Conservation (phyloP, 2,888 invertebrate species). For the Schizaphis graminum region DNA sequence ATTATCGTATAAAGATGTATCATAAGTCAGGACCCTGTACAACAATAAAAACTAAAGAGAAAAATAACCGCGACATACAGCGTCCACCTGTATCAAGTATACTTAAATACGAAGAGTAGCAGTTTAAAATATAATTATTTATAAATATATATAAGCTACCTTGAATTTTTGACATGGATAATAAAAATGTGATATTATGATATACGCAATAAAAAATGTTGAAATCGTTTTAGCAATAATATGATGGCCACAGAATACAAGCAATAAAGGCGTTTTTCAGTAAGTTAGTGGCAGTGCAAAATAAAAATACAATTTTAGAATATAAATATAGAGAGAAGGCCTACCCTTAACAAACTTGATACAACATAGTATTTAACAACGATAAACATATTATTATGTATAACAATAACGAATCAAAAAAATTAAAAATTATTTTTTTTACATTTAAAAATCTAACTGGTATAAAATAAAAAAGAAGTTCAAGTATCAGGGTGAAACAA, state of each 20-base stretch:
- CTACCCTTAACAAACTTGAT: slow-evolving; percentile 17
- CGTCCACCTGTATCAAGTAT: not conserved
- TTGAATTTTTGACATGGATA: slow-evolving; percentile 17
- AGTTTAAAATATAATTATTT: slow-evolving; percentile 11
- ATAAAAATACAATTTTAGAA: slow-evolving; percentile 33
- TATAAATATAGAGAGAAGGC: slow-evolving; percentile 35
- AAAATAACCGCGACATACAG: not conserved
- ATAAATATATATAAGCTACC: not conserved
- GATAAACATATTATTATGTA: slow-evolving; percentile 54
- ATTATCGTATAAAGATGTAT: slow-evolving; percentile 30
- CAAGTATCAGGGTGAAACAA: slow-evolving; percentile 25
- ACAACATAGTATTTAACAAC: slow-evolving; percentile 43
- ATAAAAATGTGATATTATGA: slow-evolving; percentile 15
- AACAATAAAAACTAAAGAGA: slow-evolving; percentile 49
- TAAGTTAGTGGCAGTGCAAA: slow-evolving; percentile 59
- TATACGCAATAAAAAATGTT: slow-evolving; percentile 29
- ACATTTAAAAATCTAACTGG: slow-evolving; percentile 42
- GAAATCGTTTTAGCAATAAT: slow-evolving; percentile 21
- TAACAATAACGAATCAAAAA: slow-evolving; percentile 60
- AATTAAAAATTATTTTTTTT: slow-evolving; percentile 10
- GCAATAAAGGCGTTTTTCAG: slow-evolving; percentile 15
- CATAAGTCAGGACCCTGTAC: slow-evolving; percentile 56
- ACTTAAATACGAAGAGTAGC: not conserved
- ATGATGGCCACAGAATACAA: slow-evolving; percentile 24
- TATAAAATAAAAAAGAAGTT: slow-evolving; percentile 45